These are phyloP conservation scores for Tiaroga cobitis DNA, from an alignment of 2,797 vertebrate species.

Conservation along the genomic window DNA sequence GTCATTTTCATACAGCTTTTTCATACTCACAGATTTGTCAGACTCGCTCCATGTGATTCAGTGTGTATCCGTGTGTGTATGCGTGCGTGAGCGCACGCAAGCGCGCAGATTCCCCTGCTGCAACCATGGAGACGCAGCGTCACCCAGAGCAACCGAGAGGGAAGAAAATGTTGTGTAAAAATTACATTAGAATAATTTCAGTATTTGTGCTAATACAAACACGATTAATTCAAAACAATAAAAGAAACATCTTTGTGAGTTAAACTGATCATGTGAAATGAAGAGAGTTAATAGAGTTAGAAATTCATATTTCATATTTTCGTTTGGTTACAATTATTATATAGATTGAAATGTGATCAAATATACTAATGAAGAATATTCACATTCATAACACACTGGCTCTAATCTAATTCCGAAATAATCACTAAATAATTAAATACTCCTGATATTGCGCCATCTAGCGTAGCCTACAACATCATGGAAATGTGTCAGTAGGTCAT, in stretches of 20 bases:
- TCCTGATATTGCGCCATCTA: constrained; percentile 67
- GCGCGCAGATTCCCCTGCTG: constrained; percentile 58
- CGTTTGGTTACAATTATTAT: not conserved
- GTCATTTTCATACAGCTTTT: not conserved
- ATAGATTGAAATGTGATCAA: not conserved
- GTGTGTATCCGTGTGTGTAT: constrained; percentile 36
- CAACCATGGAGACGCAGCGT: constrained; percentile 64
- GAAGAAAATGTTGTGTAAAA: not conserved
- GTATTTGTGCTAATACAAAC: not conserved
- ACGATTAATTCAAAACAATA: not conserved
- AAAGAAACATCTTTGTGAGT: not conserved
- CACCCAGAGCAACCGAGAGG: constrained; percentile 33
- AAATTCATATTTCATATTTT: not conserved
- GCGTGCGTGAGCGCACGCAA: constrained; percentile 41
- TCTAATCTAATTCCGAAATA: not conserved
- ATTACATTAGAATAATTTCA: not conserved
- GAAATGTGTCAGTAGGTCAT: constrained; percentile 10
- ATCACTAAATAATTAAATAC: not conserved
- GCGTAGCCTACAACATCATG: constrained; percentile 62
- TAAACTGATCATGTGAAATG: not conserved
- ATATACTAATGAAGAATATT: not conserved
- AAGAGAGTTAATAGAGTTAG: not conserved
- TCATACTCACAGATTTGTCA: constrained; percentile 52
- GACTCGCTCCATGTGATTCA: constrained; percentile 61
- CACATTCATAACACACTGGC: too few species aligned